phyloP scores from a whole-genome alignment of 2,888 invertebrate genomes.

The Chromoteleia sp. region DNA sequence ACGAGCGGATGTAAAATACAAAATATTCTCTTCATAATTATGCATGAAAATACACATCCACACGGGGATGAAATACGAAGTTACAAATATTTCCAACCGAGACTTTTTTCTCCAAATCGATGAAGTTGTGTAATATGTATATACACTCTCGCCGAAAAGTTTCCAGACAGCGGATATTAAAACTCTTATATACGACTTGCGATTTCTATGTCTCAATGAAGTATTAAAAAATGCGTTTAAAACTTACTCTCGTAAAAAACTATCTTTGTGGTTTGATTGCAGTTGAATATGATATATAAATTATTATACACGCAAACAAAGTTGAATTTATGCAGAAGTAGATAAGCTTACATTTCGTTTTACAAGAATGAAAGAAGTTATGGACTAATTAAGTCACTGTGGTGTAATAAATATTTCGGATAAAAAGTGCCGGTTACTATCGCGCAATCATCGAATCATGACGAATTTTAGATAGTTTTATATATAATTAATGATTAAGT shows the following conservation, averaged over 20 bases:
- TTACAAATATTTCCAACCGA: constrained; percentile 47
- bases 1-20: constrained; percentile 38
- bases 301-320: constrained; percentile 33
- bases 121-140: constrained; percentile 47
- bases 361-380: constrained; percentile 8
- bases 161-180: constrained; percentile 67
- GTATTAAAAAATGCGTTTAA: constrained; percentile 56
- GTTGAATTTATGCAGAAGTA: constrained; percentile 28
- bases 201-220: constrained; percentile 57
- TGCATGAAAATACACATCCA: constrained; percentile 37
- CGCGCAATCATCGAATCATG: no score
- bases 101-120: constrained; percentile 45
- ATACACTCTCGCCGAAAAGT: constrained; percentile 53
- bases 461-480: no score
- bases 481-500: no score
- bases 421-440: no score
- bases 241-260: constrained; percentile 48
- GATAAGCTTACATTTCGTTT: constrained; percentile 13
- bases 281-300: constrained; percentile 22
- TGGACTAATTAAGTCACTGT: constrained; percentile 27
- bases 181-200: constrained; percentile 61
- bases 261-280: constrained; percentile 50
- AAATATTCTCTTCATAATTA: constrained; percentile 52
- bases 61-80: constrained; percentile 27
- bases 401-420: not conserved